phyloP scores from a whole-genome alignment of 2,797 vertebrate genomes.

The Halcyon smyrnensis region DNA sequence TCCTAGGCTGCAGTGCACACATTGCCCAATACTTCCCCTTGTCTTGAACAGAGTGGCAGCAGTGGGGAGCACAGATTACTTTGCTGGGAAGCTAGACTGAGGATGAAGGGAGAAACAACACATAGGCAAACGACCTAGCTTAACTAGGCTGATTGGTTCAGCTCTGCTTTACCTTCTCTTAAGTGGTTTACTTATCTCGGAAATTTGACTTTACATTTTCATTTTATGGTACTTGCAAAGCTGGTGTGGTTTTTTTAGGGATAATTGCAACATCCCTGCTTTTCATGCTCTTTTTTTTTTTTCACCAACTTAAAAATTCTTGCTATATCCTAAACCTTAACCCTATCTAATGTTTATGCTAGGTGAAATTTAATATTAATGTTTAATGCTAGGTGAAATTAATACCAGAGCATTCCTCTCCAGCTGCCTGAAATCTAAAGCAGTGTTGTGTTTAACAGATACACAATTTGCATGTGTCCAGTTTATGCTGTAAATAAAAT shows the following conservation, averaged over 20 bases:
- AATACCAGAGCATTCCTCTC: neutral
- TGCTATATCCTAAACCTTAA: slow-evolving; percentile 10
- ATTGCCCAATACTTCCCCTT: rapidly evolving
- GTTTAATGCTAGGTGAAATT: neutral
- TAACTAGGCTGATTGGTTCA: neutral
- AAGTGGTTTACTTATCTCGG: neutral
- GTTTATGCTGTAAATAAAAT: slow-evolving; percentile 59
- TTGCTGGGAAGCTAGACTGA: neutral
- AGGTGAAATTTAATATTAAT: no score
- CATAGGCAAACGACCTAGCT: neutral
- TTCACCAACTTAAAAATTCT: neutral
- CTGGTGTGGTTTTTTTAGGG: neutral
- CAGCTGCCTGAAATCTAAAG: slow-evolving; percentile 35
- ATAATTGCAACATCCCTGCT: neutral
- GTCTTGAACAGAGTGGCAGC: neutral
- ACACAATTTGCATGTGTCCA: slow-evolving; percentile 36
- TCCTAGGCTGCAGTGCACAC: neutral
- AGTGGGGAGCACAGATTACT: neutral
- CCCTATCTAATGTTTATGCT: neutral
- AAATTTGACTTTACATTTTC: neutral
- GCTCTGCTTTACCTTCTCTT: neutral
- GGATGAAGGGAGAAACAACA: neutral
- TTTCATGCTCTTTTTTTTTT: neutral
- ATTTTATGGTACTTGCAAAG: neutral
- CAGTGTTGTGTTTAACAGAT: neutral